A percentile compares a stretch with the other conserved stretches of the same genome.
These are phyloP conservation scores for Eleginops maclovinus DNA, from an alignment of 2,113 vertebrate species.

Conservation along the genomic window DNA sequence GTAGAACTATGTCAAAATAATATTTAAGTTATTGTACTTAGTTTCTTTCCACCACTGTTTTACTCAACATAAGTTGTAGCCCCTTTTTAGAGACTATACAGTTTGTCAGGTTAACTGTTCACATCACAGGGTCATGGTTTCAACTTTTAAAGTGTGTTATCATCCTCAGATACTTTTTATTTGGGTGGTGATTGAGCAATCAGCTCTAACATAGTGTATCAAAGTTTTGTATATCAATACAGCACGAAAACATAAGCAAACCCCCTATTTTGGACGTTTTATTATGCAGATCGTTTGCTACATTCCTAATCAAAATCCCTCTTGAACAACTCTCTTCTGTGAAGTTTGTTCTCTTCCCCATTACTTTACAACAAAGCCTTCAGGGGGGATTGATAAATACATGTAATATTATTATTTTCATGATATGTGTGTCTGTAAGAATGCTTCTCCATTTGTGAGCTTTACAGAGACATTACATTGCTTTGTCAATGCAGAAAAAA, in stretches of 20 bases:
- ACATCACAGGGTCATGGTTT: neutral
- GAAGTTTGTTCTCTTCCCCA: neutral
- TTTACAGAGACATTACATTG: neutral
- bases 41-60: too few relatives aligned
- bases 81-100: neutral
- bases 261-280: neutral
- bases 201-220: neutral
- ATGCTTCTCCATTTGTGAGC: neutral
- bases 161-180: too few relatives aligned
- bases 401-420: neutral
- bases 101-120: neutral
- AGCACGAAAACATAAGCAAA: neutral
- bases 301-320: neutral
- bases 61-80: too few relatives aligned
- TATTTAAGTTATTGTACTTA: too few relatives aligned
- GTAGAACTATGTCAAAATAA: too few relatives aligned
- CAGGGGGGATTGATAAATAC: neutral
- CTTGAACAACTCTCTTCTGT: neutral
- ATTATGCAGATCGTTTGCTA: neutral
- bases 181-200: too few relatives aligned
- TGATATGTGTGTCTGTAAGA: neutral
- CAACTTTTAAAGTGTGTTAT: too few relatives aligned
- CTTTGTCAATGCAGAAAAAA: neutral
- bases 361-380: neutral
- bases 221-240: neutral